Conservation (phyloP, 1,140 invertebrate species). For the Cydia amplana region DNA sequence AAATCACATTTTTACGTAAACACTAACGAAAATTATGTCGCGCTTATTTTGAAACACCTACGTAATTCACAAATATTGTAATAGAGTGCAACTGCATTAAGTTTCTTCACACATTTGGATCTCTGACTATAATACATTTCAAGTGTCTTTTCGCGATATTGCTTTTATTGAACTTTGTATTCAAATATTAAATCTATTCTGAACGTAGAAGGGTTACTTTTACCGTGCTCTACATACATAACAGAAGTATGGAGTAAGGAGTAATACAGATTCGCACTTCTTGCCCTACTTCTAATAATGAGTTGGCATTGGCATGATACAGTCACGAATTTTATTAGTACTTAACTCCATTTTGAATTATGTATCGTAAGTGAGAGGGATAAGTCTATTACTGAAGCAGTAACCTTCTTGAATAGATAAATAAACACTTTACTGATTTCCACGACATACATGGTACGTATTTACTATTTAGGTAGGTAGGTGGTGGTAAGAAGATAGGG, state of each 20-base stretch:
- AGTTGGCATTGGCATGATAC: neutral
- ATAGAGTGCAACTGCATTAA: neutral
- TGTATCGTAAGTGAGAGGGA: too few species aligned
- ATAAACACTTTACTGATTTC: too few species aligned
- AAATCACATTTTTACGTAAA: neutral
- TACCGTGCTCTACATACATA: too few species aligned
- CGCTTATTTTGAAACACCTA: neutral
- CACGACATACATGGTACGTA: too few species aligned
- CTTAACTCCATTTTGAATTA: too few species aligned
- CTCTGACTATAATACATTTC: neutral
- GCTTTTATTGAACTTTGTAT: neutral
- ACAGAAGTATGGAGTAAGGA: neutral
- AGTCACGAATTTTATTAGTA: slow-evolving; percentile 16
- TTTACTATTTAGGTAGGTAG: too few species aligned
- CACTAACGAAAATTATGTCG: neutral
- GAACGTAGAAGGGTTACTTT: too few species aligned
- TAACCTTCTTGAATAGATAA: too few species aligned
- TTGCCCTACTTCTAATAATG: neutral
- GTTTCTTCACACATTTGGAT: neutral
- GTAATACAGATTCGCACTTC: neutral
- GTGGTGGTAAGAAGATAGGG: too few species aligned
- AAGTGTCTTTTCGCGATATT: neutral
- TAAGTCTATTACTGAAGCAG: too few species aligned
- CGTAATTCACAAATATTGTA: neutral
- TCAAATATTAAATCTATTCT: neutral